Percentiles rank a stretch among this genome's conserved stretches.
phyloP scores from a whole-genome alignment of 2,888 invertebrate genomes.

The Sepioteuthis lessoniana region DNA sequence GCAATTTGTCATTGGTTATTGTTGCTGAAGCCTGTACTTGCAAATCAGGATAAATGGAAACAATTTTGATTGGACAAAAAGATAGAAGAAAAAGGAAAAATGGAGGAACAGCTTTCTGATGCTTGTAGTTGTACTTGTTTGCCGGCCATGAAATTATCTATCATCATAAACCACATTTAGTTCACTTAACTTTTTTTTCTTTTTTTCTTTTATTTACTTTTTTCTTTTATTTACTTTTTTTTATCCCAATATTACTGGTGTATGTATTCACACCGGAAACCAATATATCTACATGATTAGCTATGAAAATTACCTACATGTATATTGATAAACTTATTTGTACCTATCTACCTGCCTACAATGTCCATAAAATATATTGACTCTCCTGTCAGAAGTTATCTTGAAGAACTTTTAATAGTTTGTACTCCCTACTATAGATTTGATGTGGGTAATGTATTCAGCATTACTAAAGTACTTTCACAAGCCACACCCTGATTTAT shows the following conservation, averaged over 20 bases:
- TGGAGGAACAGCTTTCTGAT: not conserved
- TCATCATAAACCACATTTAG: not conserved
- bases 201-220: not conserved
- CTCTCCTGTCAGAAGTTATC: too few species aligned
- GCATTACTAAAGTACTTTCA: too few species aligned
- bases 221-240: too few species aligned
- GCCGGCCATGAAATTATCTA: not conserved
- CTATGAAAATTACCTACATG: not conserved
- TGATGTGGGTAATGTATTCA: too few species aligned
- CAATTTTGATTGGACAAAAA: not conserved
- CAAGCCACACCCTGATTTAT: too few species aligned
- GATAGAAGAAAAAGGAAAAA: not conserved
- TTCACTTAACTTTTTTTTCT: not conserved
- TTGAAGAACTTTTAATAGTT: too few species aligned
- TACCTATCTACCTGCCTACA: not conserved
- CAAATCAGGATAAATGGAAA: not conserved
- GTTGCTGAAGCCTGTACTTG: not conserved
- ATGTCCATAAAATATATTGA: not conserved
- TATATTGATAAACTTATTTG: not conserved
- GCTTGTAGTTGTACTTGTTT: not conserved
- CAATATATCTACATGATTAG: too few species aligned
- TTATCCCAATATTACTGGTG: too few species aligned
- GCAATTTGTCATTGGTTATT: constrained; percentile 33
- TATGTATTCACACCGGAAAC: too few species aligned
- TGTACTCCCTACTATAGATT: too few species aligned